Evolutionary conservation across 1,140 invertebrate species (phyloP), one percentile per base, ranked within the genome.

Genomic region (Plodia interpunctella): DNA sequence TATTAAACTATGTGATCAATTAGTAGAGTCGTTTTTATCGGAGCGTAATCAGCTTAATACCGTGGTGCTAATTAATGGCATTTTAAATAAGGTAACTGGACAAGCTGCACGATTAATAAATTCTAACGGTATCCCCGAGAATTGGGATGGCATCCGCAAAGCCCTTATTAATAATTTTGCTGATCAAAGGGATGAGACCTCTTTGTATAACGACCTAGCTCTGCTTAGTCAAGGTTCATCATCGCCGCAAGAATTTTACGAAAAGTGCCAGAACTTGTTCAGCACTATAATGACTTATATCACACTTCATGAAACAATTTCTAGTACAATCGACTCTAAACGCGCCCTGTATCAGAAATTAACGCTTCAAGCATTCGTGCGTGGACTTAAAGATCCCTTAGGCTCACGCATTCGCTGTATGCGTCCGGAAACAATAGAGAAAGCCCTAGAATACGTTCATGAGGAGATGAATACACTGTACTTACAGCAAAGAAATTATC

Each of bases 341-440:
- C n/a, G n/a, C n/a, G n/a, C n/a, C n/a, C n/a, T n/a, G n/a, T n/a
- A n/a, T n/a, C n/a, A n/a, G n/a, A n/a, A n/a, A n/a, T n/a, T n/a
- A n/a, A n/a, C n/a, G n/a, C 57, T 70, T 52, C 68, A 70, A 19
- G 63, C 68, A 10, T 74, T 55, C 56, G 61, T 73, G 5, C 44
- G 68, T 17, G 60, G 65, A 13, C 51, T 65, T 20, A 69, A 65
- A 30, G 62, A 69, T 30, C 60, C 62, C 4, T 25, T 70, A 67
- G 67, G 64, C 11, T 72, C 62, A 10, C 62, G 63, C 30, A 71
- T 68, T 53, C 55, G 65, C 11, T 66, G 63, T 49, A 68, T 66
- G 63, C 59, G 65, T 10, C 60, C 62, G 3, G 19, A 3, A 6
- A 63, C 60, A 5, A 63, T 63, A 9, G 68, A 65, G 51, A 65